Evolutionary conservation across 1,140 invertebrate species (phyloP), one percentile per base, ranked within the genome.

Genomic region (Zaprionus capensis): DNA sequence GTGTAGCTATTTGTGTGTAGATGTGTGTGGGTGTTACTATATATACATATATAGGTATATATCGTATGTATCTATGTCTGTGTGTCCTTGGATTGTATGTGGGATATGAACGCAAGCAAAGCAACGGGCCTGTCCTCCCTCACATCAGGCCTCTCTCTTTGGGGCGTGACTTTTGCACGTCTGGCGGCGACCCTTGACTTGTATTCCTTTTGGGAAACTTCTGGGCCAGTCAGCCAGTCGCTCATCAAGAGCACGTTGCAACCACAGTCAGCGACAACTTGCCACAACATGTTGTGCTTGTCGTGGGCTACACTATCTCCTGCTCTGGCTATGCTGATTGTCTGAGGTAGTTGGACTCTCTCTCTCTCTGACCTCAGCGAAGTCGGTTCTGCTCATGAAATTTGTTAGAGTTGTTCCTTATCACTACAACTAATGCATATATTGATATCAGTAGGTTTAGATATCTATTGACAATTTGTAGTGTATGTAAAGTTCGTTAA

Each of bases 121-220:
- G n/a, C 41, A 38, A 46, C 46, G 20, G 4, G 20, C 7, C 41
- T 46, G n/a, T 46, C 41, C 36, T n/a, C 61, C 62, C 62, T 24
- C 31, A 17, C 24, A 20, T 14, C 31, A 34, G 20, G 14, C 14
- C 24, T 28, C 55, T 20, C 49, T 20, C 41, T 64, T 57, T 49
- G 78, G 73, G 78, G 78, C 78, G 77, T 80, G 77, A 80, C 78
- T 80, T 80, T 81, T 78, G 80, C 81, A 82, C 81, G 81, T 82
- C 80, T 83, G 62, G 80, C 76, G 66, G 55, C 77, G 73, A 83
- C 81, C 81, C 81, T 83, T 80, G 81, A 82, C 81, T 80, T 82
- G 80, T 80, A 71, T 71, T 80, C 66, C 56, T 70, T 81, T 78
- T 65, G 59, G 38, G 36, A 14, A 66, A 59, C 61, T 58, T 57